Evolutionary conservation across 2,113 vertebrate species (phyloP).

Genomic region (Bettongia penicillata): DNA sequence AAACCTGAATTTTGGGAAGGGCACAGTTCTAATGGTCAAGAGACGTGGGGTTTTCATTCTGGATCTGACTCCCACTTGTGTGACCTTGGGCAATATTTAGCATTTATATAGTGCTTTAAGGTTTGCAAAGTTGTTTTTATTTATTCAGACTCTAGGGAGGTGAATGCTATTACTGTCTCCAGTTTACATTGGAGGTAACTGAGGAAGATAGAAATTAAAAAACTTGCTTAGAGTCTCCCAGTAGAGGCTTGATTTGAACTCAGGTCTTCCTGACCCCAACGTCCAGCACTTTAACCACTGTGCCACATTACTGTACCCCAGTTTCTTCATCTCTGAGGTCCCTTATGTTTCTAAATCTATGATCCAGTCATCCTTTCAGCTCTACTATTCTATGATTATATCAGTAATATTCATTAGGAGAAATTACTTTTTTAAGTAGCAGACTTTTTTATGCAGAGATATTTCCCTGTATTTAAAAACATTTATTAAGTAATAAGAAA

Average conservation of each 20-base stretch:
- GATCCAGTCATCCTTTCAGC: not conserved
- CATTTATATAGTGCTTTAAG: not conserved
- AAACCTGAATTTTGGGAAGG: no score
- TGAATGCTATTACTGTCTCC: not conserved
- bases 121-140: not conserved
- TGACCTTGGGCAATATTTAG: no score
- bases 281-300: not conserved
- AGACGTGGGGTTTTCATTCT: no score
- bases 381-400: not conserved
- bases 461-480: constrained; percentile 13
- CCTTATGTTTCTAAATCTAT: not conserved
- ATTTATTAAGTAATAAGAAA: constrained; percentile 50
- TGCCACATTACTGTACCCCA: not conserved
- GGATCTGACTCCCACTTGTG: no score
- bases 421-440: not conserved
- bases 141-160: not conserved
- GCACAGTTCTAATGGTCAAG: no score
- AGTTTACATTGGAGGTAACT: not conserved
- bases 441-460: constrained; percentile 35
- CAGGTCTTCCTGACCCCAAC: not conserved
- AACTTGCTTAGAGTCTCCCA: not conserved
- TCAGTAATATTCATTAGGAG: no score
- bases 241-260: not conserved
- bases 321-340: not conserved
- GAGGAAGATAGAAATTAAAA: not conserved